Evolutionary conservation across 2,888 invertebrate species (phyloP).

Genomic region (Nephrotoma guestfalica): DNA sequence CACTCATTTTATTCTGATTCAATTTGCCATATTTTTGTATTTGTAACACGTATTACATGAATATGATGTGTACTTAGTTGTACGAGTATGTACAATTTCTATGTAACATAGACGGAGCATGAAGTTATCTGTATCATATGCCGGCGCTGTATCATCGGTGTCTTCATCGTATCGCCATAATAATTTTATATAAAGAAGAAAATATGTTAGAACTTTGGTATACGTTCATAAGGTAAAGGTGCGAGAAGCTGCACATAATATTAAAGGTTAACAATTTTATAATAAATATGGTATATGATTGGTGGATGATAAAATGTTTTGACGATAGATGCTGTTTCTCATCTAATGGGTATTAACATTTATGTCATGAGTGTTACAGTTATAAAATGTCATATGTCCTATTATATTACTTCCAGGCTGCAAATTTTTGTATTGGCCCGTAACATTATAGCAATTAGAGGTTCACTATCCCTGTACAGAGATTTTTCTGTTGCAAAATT

Average conservation of each 20-base stretch:
- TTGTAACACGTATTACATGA: not conserved
- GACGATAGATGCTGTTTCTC: no score
- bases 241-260: not conserved
- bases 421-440: no score
- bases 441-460: no score
- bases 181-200: not conserved
- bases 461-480: no score
- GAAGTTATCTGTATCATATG: not conserved
- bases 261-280: not conserved
- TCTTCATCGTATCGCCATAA: not conserved
- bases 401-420: no score
- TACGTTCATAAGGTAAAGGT: not conserved
- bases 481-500: no score
- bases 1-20: not conserved
- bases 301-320: not conserved
- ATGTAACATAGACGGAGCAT: not conserved
- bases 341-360: no score
- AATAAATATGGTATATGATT: not conserved
- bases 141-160: not conserved
- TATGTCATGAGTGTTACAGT: no score
- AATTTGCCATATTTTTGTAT: not conserved
- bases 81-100: not conserved
- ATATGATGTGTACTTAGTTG: not conserved
- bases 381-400: no score
- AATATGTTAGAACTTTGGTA: not conserved